phyloP scores from a whole-genome alignment of 2,888 invertebrate species.

The Sinotaia quadrata region DNA sequence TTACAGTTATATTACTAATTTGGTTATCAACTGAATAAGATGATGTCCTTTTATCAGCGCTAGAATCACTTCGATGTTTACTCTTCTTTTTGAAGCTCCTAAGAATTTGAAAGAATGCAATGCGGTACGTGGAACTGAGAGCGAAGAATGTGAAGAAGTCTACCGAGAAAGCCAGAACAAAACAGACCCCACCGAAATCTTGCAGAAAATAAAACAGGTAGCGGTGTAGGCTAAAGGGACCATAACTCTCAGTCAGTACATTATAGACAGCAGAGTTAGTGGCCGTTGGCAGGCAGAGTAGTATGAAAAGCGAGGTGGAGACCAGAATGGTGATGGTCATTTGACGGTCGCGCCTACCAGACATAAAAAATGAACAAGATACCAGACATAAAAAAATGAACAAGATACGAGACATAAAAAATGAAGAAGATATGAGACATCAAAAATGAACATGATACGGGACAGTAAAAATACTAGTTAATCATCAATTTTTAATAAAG shows the following conservation, averaged over 20 bases:
- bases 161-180: conserved; percentile 4
- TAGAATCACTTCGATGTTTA: no score
- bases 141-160: conserved; percentile 9
- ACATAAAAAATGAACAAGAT: background rate
- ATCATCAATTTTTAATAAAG: no score
- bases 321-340: conserved; percentile 34
- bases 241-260: background rate
- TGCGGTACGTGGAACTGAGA: conserved; percentile 5
- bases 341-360: conserved; percentile 22
- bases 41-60: no score
- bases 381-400: no score
- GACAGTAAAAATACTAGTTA: no score
- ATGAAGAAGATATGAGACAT: no score
- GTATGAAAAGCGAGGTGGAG: conserved; percentile 24
- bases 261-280: conserved; percentile 11
- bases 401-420: no score
- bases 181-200: background rate
- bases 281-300: conserved; percentile 27
- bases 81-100: no score
- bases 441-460: no score
- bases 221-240: conserved; percentile 2
- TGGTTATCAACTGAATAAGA: no score
- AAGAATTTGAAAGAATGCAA: background rate
- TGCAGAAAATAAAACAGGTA: conserved; percentile 8
- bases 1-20: no score